Conservation (phyloP, 2,797 vertebrate genomes). For the Fistularia tabacaria region DNA sequence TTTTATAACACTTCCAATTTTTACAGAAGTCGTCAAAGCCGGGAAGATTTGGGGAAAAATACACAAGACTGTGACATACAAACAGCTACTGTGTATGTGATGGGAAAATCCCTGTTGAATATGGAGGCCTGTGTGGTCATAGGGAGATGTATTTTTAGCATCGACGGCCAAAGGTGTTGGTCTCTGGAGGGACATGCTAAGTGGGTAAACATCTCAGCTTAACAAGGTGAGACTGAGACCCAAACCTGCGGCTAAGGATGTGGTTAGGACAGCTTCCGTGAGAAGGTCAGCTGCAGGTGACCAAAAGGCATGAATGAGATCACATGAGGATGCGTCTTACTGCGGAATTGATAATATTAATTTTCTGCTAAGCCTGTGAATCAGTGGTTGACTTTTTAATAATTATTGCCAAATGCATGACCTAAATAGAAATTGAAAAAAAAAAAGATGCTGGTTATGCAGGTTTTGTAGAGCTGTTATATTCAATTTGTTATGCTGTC, state of each 20-base stretch:
- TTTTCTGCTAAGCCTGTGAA: too few species aligned
- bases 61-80: slow-evolving; percentile 48
- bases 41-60: slow-evolving; percentile 27
- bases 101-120: slow-evolving; percentile 35
- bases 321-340: slow-evolving; percentile 32
- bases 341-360: background rate
- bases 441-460: background rate
- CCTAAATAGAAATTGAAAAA: too few species aligned
- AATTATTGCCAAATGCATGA: too few species aligned
- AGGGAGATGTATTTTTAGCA: slow-evolving; percentile 48
- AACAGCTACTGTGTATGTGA: slow-evolving; percentile 42
- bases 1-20: background rate
- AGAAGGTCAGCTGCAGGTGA: slow-evolving; percentile 35
- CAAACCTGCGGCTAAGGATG: slow-evolving; percentile 62
- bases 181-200: slow-evolving; percentile 50
- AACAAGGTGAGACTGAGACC: slow-evolving; percentile 62
- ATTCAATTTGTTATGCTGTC: slow-evolving; percentile 10
- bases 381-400: too few species aligned
- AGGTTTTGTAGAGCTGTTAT: background rate
- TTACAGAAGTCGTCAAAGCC: slow-evolving; percentile 10
- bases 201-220: slow-evolving; percentile 67
- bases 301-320: slow-evolving; percentile 44
- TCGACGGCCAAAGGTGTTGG: slow-evolving; percentile 45
- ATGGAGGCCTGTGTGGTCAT: slow-evolving; percentile 44
- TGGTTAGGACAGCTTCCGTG: slow-evolving; percentile 47